Base-by-base conservation (phyloP, 1,140 invertebrate species). In the Leptonema lineaticorne region DNA sequence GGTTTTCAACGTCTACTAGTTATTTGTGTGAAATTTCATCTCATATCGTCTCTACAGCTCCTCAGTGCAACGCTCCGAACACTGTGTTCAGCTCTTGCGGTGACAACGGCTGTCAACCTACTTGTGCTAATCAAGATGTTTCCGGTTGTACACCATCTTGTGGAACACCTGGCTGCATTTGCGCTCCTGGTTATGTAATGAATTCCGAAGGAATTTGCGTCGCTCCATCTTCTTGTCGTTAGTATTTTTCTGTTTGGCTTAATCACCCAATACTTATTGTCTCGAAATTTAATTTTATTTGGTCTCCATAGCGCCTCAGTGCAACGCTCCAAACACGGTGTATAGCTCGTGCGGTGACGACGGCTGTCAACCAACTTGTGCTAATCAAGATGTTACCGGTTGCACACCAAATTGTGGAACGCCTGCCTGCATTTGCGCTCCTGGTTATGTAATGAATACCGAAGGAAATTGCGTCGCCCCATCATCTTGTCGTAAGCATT, bases 141-240 rank as follows among this genome's bases (percentile, higher is more conserved):
- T 8, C 46, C 8, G 6, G 6, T 11, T 7, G 7, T 27, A 11
- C 6, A 7, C 9, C 9, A 27, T 6, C 7, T 22, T 11, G 7
- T 20, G 7, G n/a, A n/a, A n/a, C 5, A 33, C 59, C 30, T 22
- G 69, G 69, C 7, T 71, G 69, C 53, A 59, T 53, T 6, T 70
- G 69, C 29, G 63, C 58, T 48, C 16, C 16, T 11, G 63, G 56
- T 26, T 71, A 58, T 62, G 56, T 28, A 50, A 58, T 60, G 24
- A 57, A 71, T 27, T 18, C 7, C 20, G 20, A 50, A 11, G 69
- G 69, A 30, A 45, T 48, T 1, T 71, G 69, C 29, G 27, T 71
- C 7, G 58, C 48, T 24, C 45, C 46, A 24, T 22, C 33, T 1
- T 16, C 64, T 50, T 71, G 69, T 20, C 69, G 69, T 71, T 30